These are phyloP conservation scores for Parnassius orleans DNA, from an alignment of 2,888 invertebrate species.

Conservation along the genomic window DNA sequence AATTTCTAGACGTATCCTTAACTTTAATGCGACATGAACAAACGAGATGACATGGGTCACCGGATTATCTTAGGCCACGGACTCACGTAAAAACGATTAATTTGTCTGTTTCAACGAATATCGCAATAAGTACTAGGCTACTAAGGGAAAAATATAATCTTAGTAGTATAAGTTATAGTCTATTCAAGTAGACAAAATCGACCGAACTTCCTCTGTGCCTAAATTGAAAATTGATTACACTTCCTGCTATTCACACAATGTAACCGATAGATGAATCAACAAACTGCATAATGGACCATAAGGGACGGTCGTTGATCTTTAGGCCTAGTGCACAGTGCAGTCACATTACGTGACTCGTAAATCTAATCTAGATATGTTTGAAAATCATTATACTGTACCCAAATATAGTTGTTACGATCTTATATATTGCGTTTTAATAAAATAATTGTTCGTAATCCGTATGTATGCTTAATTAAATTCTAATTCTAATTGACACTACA, in stretches of 20 bases:
- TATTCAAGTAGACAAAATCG: neutral
- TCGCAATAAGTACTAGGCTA: too few relatives aligned
- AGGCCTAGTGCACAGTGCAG: conserved; percentile 44
- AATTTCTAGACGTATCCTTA: too few relatives aligned
- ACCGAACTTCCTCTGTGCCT: neutral
- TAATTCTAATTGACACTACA: too few relatives aligned
- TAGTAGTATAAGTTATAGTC: too few relatives aligned
- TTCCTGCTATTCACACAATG: conserved; percentile 19
- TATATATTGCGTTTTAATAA: conserved; percentile 28
- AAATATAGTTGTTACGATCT: conserved; percentile 21
- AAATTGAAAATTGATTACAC: conserved; percentile 17
- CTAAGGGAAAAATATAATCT: too few relatives aligned
- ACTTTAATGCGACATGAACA: too few relatives aligned
- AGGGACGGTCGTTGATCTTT: conserved; percentile 65
- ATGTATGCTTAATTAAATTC: too few relatives aligned
- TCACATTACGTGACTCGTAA: conserved; percentile 36
- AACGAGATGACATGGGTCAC: too few relatives aligned
- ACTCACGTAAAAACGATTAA: too few relatives aligned
- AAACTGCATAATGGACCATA: conserved; percentile 42
- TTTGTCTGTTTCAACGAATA: too few relatives aligned
- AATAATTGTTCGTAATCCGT: neutral
- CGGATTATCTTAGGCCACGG: too few relatives aligned
- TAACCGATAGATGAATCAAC: conserved; percentile 38
- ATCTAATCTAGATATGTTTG: conserved; percentile 35
- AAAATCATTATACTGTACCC: conserved; percentile 26